These are phyloP conservation scores for Clistopyga incitator DNA, from an alignment of 2,888 invertebrate genomes.

Conservation along the genomic window DNA sequence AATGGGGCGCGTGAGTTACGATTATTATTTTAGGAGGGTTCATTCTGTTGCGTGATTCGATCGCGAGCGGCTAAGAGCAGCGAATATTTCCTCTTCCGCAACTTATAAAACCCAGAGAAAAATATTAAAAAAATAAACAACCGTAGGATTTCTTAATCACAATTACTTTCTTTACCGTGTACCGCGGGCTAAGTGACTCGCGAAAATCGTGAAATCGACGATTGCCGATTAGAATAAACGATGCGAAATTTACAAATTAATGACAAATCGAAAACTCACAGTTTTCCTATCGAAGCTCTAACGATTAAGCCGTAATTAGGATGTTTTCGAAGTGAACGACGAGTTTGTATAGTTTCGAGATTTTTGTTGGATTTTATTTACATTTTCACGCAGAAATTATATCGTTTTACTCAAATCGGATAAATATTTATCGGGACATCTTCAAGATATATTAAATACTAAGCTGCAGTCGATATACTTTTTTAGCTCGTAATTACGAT, in stretches of 20 bases:
- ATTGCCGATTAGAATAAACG: neutral
- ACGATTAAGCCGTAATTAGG: too few relatives aligned
- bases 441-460: too few relatives aligned
- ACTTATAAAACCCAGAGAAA: conserved; percentile 22
- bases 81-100: conserved; percentile 14
- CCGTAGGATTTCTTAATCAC: conserved; percentile 12
- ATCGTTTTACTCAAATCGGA: too few relatives aligned
- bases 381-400: too few relatives aligned
- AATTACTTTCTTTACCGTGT: conserved; percentile 4
- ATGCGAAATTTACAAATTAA: conserved; percentile 8
- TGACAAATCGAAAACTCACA: conserved; percentile 18
- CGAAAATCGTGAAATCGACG: neutral
- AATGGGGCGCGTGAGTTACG: conserved; percentile 52
- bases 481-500: too few relatives aligned
- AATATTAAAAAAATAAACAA: conserved; percentile 4
- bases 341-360: too few relatives aligned
- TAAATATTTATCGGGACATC: too few relatives aligned
- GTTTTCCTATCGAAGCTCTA: neutral
- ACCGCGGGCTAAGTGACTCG: conserved; percentile 8
- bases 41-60: conserved; percentile 34
- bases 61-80: conserved; percentile 21
- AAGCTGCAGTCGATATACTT: too few relatives aligned
- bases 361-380: too few relatives aligned
- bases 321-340: too few relatives aligned
- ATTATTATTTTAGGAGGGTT: conserved; percentile 38